phyloP scores from a whole-genome alignment of 2,888 invertebrate species.

The Drosophila cyrtoloma region DNA sequence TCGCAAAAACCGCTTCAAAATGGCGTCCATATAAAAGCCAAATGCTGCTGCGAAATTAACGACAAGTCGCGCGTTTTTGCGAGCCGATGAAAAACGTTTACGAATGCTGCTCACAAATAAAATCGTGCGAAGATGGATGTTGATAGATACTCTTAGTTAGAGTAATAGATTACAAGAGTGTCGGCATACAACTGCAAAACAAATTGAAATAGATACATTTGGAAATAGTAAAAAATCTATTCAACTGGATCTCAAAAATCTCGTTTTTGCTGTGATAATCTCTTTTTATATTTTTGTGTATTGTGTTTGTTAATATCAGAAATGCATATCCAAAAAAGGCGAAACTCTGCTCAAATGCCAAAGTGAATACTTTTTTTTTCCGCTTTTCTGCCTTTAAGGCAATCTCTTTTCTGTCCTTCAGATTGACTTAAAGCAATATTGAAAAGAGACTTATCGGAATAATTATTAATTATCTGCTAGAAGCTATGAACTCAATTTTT shows the following conservation, averaged over 20 bases:
- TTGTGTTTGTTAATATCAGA: background rate
- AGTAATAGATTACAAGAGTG: background rate
- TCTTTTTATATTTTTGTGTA: background rate
- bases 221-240: background rate
- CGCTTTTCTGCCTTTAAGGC: background rate
- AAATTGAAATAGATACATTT: background rate
- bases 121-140: slow-evolving; percentile 5
- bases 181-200: background rate
- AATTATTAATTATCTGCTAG: background rate
- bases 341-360: background rate
- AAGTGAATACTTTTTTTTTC: background rate
- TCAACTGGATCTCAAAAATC: background rate
- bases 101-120: slow-evolving; percentile 11
- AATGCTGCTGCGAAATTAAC: slow-evolving; percentile 29
- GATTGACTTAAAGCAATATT: background rate
- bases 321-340: background rate
- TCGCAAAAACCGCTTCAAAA: slow-evolving; percentile 64
- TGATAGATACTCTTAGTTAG: background rate
- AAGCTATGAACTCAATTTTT: background rate
- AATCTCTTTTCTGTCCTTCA: background rate
- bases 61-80: slow-evolving; percentile 31
- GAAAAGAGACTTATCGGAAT: background rate
- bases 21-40: slow-evolving; percentile 65
- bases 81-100: slow-evolving; percentile 10
- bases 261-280: background rate